phyloP scores from a whole-genome alignment of 2,888 invertebrate genomes.

The Prosapia bicincta region DNA sequence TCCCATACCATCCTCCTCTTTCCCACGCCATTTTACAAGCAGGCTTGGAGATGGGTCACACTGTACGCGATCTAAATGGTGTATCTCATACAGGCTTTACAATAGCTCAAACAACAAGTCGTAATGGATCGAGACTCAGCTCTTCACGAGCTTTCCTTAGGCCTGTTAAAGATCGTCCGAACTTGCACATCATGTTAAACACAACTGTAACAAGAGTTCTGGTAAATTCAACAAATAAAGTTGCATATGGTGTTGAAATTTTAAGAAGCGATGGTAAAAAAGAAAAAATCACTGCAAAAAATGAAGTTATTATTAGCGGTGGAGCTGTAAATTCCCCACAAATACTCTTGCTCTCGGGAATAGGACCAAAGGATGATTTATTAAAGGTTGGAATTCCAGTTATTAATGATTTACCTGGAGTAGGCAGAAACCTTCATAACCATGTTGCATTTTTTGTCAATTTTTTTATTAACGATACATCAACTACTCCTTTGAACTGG shows the following conservation, averaged over 20 bases:
- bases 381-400: slow-evolving; percentile 57
- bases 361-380: slow-evolving; percentile 74
- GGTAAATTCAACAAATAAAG: slow-evolving; percentile 63
- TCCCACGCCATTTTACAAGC: slow-evolving; percentile 73
- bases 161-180: slow-evolving; percentile 69
- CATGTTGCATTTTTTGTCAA: slow-evolving; percentile 77
- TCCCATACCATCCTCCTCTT: slow-evolving; percentile 82
- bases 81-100: slow-evolving; percentile 75
- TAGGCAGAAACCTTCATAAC: slow-evolving; percentile 82
- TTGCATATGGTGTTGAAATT: slow-evolving; percentile 57
- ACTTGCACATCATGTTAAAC: slow-evolving; percentile 80
- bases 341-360: slow-evolving; percentile 83
- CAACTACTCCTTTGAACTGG: slow-evolving; percentile 85
- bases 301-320: slow-evolving; percentile 61
- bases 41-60: slow-evolving; percentile 53
- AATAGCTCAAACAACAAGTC: slow-evolving; percentile 84
- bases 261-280: slow-evolving; percentile 34
- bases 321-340: slow-evolving; percentile 95
- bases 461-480: slow-evolving; percentile 79
- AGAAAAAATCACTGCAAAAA: slow-evolving; percentile 55
- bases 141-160: slow-evolving; percentile 78
- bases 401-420: slow-evolving; percentile 71
- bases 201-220: slow-evolving; percentile 74
- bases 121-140: slow-evolving; percentile 80
- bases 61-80: slow-evolving; percentile 77